A percentile compares a stretch with the other conserved stretches of the same genome.
phyloP scores from a whole-genome alignment of 2,797 vertebrate genomes.

The Diplodus sargus region DNA sequence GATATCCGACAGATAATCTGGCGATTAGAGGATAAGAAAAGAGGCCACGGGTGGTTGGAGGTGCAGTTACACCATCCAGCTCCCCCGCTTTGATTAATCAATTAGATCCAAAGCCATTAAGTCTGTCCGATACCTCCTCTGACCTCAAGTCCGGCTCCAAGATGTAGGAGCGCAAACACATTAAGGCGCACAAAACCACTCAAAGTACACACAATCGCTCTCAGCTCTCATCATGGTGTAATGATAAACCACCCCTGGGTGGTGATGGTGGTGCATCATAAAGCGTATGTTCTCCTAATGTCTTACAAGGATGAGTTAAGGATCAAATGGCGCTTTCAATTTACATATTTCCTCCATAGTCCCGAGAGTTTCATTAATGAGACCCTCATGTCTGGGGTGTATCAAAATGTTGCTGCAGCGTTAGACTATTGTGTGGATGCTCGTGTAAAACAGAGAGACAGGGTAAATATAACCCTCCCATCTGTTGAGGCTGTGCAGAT shows the following conservation, averaged over 20 bases:
- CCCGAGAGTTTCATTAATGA: constrained; percentile 14
- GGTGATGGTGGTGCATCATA: neutral
- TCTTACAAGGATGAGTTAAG: neutral
- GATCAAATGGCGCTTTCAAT: constrained; percentile 16
- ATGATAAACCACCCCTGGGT: neutral
- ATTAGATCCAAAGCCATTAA: constrained; percentile 65
- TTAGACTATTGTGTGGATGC: constrained; percentile 31
- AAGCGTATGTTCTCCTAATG: constrained; percentile 3
- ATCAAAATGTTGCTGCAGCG: constrained; percentile 22
- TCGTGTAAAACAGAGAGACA: constrained; percentile 41
- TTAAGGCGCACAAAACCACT: neutral
- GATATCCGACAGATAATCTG: constrained; percentile 65
- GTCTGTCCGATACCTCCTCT: constrained; percentile 34
- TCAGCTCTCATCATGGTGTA: neutral
- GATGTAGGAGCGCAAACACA: neutral
- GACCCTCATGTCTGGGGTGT: constrained; percentile 13
- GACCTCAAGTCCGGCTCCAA: constrained; percentile 16
- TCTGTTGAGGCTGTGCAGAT: constrained; percentile 73
- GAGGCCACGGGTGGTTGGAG: constrained; percentile 28
- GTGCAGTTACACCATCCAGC: constrained; percentile 30
- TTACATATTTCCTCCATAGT: constrained; percentile 21
- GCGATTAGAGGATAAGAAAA: constrained; percentile 57
- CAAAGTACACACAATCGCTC: neutral
- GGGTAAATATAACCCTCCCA: constrained; percentile 70
- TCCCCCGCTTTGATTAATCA: constrained; percentile 53